Percentiles rank a stretch among this genome's conserved stretches.
Conservation (phyloP, 2,888 invertebrate species). For the Drosophila conformis region DNA sequence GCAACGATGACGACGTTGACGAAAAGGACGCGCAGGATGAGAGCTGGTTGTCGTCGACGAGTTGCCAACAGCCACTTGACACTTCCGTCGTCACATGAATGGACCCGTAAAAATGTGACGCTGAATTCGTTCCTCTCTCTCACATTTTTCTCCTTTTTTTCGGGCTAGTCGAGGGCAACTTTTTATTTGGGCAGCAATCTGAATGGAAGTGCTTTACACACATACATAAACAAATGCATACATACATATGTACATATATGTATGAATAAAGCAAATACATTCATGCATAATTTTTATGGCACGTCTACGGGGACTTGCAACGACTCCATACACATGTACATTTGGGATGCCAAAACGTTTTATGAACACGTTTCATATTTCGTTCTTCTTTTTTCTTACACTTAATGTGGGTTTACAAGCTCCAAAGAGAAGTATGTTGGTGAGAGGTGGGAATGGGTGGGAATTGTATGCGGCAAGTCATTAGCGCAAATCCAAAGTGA, state of each 20-base stretch:
- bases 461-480: slow-evolving; percentile 57
- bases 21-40: slow-evolving; percentile 73
- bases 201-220: slow-evolving; percentile 31
- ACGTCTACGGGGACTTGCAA: slow-evolving; percentile 51
- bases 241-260: slow-evolving; percentile 24
- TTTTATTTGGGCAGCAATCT: slow-evolving; percentile 73
- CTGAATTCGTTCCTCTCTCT: slow-evolving; percentile 55
- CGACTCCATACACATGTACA: slow-evolving; percentile 47
- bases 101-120: slow-evolving; percentile 81
- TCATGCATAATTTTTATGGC: slow-evolving; percentile 79
- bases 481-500: slow-evolving; percentile 76
- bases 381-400: slow-evolving; percentile 31
- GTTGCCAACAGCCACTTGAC: slow-evolving; percentile 81
- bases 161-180: slow-evolving; percentile 71
- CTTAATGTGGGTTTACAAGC: slow-evolving; percentile 55
- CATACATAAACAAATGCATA: neutral
- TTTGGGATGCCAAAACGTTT: slow-evolving; percentile 79
- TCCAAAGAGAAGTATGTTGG: slow-evolving; percentile 15
- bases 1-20: slow-evolving; percentile 53
- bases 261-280: slow-evolving; percentile 75
- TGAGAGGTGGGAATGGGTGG: neutral
- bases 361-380: slow-evolving; percentile 64
- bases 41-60: slow-evolving; percentile 76
- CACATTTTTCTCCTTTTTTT: slow-evolving; percentile 42
- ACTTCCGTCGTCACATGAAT: slow-evolving; percentile 81